These are phyloP conservation scores for Drosophila stalkeri DNA, from an alignment of 2,888 invertebrate species.

Conservation along the genomic window DNA sequence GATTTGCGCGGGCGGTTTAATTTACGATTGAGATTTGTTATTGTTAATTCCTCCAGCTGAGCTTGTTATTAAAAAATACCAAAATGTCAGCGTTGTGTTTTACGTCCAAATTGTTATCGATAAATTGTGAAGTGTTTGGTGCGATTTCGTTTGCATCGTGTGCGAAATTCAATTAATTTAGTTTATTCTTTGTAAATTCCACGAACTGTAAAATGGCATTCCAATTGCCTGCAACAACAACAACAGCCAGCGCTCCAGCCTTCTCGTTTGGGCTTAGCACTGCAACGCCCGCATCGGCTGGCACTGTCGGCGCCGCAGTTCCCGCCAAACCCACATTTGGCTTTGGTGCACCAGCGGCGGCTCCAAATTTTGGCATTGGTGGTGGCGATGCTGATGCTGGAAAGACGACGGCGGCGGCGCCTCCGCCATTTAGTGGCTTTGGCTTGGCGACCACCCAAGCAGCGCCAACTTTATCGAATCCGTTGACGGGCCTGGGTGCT, in stretches of 20 bases:
- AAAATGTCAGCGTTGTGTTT: slow-evolving; percentile 20
- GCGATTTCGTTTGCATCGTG: slow-evolving; percentile 22
- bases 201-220: slow-evolving; percentile 55
- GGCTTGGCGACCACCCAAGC: slow-evolving; percentile 44
- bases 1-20: slow-evolving; percentile 43
- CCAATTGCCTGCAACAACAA: slow-evolving; percentile 76
- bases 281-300: slow-evolving; percentile 36
- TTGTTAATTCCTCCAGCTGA: slow-evolving; percentile 11
- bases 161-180: background rate
- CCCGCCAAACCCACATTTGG: slow-evolving; percentile 69
- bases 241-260: slow-evolving; percentile 33
- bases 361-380: slow-evolving; percentile 66
- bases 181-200: slow-evolving; percentile 1
- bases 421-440: slow-evolving; percentile 66
- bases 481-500: slow-evolving; percentile 34
- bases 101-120: slow-evolving; percentile 10
- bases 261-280: slow-evolving; percentile 67
- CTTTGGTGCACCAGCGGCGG: slow-evolving; percentile 43
- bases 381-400: slow-evolving; percentile 76
- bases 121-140: slow-evolving; percentile 14
- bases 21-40: slow-evolving; percentile 17
- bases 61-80: slow-evolving; percentile 37
- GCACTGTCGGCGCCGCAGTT: slow-evolving; percentile 27
- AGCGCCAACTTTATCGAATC: slow-evolving; percentile 21
- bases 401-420: slow-evolving; percentile 45